phyloP scores from a whole-genome alignment of 2,888 invertebrate species.

The Ophraella communa region DNA sequence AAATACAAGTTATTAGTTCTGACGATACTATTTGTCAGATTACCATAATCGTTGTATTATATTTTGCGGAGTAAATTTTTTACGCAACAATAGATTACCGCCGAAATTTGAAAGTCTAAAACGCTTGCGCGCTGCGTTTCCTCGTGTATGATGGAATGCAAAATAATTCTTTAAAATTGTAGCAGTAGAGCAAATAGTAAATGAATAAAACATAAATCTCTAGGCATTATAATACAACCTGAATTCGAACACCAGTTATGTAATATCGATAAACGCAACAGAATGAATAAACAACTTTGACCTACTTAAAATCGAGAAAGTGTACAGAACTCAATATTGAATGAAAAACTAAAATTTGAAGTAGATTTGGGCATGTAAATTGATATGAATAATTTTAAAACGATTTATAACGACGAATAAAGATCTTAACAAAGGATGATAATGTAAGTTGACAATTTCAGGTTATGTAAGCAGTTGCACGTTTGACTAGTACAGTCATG shows the following conservation, averaged over 20 bases:
- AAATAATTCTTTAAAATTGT: slow-evolving; percentile 29
- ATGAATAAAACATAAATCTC: slow-evolving; percentile 40
- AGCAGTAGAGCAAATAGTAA: slow-evolving; percentile 32
- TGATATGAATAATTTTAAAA: slow-evolving; percentile 18
- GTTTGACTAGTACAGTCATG: slow-evolving; percentile 73
- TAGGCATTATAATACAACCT: slow-evolving; percentile 37
- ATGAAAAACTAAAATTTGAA: not conserved
- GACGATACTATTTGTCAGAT: not conserved
- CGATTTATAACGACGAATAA: not conserved
- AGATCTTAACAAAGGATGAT: slow-evolving; percentile 1
- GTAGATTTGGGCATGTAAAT: slow-evolving; percentile 15
- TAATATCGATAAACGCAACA: slow-evolving; percentile 48
- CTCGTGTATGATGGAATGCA: slow-evolving; percentile 8
- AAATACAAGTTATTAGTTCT: too few species aligned
- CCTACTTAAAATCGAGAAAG: slow-evolving; percentile 54
- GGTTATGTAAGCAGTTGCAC: slow-evolving; percentile 68
- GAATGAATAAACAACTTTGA: slow-evolving; percentile 52
- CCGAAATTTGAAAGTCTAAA: slow-evolving; percentile 37
- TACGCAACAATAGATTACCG: slow-evolving; percentile 25
- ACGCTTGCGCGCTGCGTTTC: slow-evolving; percentile 34
- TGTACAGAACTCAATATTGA: slow-evolving; percentile 39
- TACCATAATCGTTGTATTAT: not conserved
- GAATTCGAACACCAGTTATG: slow-evolving; percentile 46
- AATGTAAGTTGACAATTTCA: slow-evolving; percentile 17
- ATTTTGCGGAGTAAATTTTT: not conserved